phyloP scores from a whole-genome alignment of 2,113 vertebrate genomes.

The Mustela nigripes region DNA sequence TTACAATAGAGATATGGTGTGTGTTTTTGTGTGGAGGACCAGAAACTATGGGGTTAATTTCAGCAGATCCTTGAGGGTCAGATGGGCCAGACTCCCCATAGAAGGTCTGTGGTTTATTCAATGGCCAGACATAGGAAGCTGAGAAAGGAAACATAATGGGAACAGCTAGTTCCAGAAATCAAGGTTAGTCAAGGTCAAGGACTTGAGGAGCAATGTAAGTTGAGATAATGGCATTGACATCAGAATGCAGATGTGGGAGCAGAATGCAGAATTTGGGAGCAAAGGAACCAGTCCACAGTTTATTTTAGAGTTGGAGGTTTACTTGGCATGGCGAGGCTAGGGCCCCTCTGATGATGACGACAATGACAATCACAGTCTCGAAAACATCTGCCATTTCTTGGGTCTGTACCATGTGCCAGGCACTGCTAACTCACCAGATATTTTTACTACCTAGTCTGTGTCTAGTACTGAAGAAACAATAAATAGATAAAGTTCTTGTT shows the following conservation, averaged over 20 bases:
- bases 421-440: neutral
- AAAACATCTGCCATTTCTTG: neutral
- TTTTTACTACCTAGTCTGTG: neutral
- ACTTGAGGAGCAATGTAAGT: neutral
- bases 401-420: neutral
- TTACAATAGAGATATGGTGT: neutral
- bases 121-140: slow-evolving; percentile 15
- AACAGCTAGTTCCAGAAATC: slow-evolving; percentile 21
- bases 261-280: neutral
- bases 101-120: neutral
- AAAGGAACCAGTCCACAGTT: neutral
- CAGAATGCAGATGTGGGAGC: neutral
- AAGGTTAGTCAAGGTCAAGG: neutral
- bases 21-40: neutral
- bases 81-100: neutral
- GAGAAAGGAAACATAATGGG: slow-evolving; percentile 16
- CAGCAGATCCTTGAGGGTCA: neutral
- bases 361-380: neutral
- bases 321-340: neutral
- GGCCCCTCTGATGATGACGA: neutral
- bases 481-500: neutral
- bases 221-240: neutral
- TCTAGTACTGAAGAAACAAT: neutral
- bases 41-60: neutral
- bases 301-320: neutral